These are phyloP conservation scores for Epistrophe eligans DNA, from an alignment of 2,888 invertebrate genomes.

Conservation along the genomic window DNA sequence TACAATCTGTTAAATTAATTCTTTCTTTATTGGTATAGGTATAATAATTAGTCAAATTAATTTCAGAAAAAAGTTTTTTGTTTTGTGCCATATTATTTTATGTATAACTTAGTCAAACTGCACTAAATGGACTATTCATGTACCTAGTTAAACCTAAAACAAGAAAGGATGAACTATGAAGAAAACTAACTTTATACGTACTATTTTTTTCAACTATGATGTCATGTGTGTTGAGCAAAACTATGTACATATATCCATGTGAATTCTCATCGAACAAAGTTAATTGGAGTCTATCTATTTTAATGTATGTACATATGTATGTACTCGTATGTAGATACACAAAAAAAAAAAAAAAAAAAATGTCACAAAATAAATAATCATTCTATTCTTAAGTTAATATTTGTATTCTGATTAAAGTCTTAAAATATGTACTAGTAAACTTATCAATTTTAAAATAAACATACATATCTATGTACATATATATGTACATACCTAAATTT, in stretches of 20 bases:
- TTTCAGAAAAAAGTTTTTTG: background rate
- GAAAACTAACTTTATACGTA: background rate
- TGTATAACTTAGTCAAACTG: background rate
- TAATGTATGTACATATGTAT: background rate
- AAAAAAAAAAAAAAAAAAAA: no score
- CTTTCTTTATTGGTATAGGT: background rate
- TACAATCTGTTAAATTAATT: background rate
- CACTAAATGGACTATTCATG: slow-evolving; percentile 2
- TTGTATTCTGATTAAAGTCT: no score
- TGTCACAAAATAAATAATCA: no score
- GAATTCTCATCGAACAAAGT: background rate
- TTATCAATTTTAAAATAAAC: no score
- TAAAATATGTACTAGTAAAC: no score
- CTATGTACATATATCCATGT: background rate
- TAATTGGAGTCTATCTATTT: background rate
- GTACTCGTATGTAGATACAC: no score
- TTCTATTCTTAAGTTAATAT: no score
- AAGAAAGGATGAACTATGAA: background rate
- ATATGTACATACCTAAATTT: no score
- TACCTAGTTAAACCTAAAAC: background rate
- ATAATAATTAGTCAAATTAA: background rate
- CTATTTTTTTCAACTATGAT: background rate
- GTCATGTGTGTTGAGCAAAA: background rate
- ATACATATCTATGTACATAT: no score
- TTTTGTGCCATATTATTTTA: background rate